Evolutionary conservation across 2,113 vertebrate species (phyloP), one percentile per base, ranked within the genome.

Genomic region (Xerus inauris): DNA sequence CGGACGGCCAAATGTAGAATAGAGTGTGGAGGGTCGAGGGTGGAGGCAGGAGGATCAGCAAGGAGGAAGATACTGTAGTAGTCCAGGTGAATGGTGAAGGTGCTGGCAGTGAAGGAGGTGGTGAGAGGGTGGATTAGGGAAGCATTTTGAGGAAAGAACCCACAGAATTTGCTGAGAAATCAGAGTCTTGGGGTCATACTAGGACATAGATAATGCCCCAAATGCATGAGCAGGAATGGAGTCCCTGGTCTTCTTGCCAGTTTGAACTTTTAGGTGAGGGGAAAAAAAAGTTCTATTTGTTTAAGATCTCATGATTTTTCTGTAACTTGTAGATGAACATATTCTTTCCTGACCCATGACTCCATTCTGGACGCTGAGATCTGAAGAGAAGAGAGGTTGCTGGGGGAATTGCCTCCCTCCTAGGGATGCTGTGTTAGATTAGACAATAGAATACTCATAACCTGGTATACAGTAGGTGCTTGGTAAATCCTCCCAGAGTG

Each of bases 101-200:
- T 64, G 35, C 49, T 80, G 49, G 77, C 47, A 59, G 76, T 88
- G 54, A 85, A 72, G 26, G 32, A 80, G 84, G 51, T 49, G 28
- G 84, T 65, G 57, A 80, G 87, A 93, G 64, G 67, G 38, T 81
- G 40, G 32, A 95, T 69, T 94, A 45, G 45, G 62, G 13, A 96
- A 89, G 80, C 65, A 64, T 42, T 93, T 65, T 92, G 40, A 85
- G 87, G 71, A 94, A 42, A 71, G 84, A 80, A 40, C 40, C 32
- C 12, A 80, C 35, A 93, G n/a, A 69, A 93, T 92, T 89, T 96
- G 54, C 45, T 79, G 59, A 97, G 92, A 47, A 77, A 85, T 65
- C 81, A 96, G 45, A 89, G 73, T 91, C 59, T 47, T 69, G 64
- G 57, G 35, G 51, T 35, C 47, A 76, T 81, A 73, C 17, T 40